phyloP scores from a whole-genome alignment of 2,888 invertebrate genomes.

The Tetranychus piercei region DNA sequence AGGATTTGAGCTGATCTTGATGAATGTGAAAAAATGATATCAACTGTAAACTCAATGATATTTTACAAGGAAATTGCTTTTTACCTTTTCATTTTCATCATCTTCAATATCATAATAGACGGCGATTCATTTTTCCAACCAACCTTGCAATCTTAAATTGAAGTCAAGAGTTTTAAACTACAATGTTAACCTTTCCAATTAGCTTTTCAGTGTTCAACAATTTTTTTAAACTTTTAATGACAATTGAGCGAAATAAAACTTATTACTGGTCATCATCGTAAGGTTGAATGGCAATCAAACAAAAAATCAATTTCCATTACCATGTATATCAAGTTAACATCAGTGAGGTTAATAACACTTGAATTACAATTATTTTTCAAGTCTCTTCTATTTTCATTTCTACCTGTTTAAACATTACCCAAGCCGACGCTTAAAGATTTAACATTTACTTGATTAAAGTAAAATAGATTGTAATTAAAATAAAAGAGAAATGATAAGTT shows the following conservation, averaged over 20 bases:
- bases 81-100: background rate
- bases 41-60: background rate
- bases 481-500: background rate
- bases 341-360: background rate
- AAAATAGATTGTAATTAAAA: background rate
- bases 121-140: no score
- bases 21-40: no score
- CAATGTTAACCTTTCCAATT: no score
- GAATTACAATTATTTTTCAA: background rate
- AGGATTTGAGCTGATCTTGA: no score
- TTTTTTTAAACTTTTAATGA: no score
- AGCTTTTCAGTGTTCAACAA: no score
- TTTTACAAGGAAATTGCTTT: constrained; percentile 1
- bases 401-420: background rate
- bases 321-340: background rate
- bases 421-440: background rate
- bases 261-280: no score
- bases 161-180: no score
- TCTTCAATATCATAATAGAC: background rate
- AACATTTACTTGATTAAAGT: background rate
- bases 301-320: background rate
- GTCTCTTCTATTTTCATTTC: background rate
- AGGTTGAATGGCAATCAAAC: no score
- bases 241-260: no score
- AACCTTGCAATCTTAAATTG: no score